Evolutionary conservation across 2,113 vertebrate species (phyloP).

Genomic region (Cavia aperea): DNA sequence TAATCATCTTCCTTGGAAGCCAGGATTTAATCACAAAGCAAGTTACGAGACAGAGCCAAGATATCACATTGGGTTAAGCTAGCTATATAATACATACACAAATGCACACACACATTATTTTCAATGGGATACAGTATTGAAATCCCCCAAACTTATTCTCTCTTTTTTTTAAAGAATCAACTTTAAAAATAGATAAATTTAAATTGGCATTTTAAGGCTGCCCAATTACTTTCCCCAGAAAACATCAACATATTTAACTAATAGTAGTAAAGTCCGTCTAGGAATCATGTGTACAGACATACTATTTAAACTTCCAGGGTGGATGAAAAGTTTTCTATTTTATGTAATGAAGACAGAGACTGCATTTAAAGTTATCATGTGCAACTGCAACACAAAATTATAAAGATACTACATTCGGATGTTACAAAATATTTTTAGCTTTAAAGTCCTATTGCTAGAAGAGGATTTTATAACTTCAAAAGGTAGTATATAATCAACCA

Average conservation of each 20-base stretch:
- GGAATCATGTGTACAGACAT: background rate
- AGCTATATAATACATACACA: background rate
- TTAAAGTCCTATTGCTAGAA: background rate
- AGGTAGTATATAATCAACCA: slow-evolving; percentile 39
- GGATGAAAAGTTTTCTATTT: background rate
- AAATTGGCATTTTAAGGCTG: background rate
- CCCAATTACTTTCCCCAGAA: background rate
- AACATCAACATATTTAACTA: background rate
- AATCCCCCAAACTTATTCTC: background rate
- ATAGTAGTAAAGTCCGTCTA: background rate
- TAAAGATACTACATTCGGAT: slow-evolving; percentile 10
- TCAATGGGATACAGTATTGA: background rate
- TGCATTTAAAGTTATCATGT: background rate
- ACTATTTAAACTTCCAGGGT: background rate
- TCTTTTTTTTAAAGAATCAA: background rate
- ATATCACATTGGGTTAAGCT: background rate
- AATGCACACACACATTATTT: background rate
- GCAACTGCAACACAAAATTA: background rate
- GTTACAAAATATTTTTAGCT: slow-evolving; percentile 24
- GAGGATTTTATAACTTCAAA: slow-evolving; percentile 37
- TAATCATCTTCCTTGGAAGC: background rate
- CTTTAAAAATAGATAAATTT: background rate
- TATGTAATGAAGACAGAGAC: background rate
- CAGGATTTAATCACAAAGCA: background rate
- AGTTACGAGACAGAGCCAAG: background rate